Base-by-base conservation (phyloP, 64 coral and sea anemone genomes). In the Stylophora pistillata region DNA sequence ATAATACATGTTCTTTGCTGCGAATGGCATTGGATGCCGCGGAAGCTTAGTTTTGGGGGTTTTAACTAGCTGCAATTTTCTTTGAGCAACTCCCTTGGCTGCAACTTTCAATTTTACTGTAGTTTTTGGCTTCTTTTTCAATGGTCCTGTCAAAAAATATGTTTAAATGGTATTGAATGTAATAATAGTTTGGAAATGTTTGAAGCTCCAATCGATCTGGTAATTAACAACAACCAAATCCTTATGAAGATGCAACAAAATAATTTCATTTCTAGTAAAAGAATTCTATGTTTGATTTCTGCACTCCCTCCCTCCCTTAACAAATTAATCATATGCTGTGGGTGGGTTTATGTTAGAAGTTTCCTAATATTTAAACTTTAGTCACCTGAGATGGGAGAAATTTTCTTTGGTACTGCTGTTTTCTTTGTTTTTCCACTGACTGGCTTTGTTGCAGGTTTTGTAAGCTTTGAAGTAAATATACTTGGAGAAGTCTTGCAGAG, bases 1-100 rank as follows among this genome's bases (percentile, higher is more conserved):
- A 79, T 95, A 99, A 74, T 99, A 99, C 90, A 99, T 95, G 84
- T 99, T 99, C 73, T 99, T 99, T 20, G 97, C 90, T 26, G 97
- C 97, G 91, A 92, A 99, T 17, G 97, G 97, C 80, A 99, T 76
- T 33, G 97, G 97, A 74, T 99, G 97, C n/a, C 94, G 91, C 30
- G 97, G 97, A 10, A 99, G 89, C n/a, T 89, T 99, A 18, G 62
- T 93, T 62, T 82, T 87, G 15, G 91, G 87, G 29, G 94, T 87
- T 41, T 87, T 95, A 10, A 89, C 62, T 12, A 99, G 77, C 30
- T 95, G 95, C 28, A 99, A 85, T 80, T 85, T 92, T 53, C 90
- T 89, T 55, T 90, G 97, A 25, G 97, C 89, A 32, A 99, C 78
- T 29, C 97, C 97, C 77, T 92, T 93, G 2, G 91, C 77, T 58